Evolutionary conservation across 2,113 vertebrate genomes (phyloP).

Genomic region (Equus przewalskii): DNA sequence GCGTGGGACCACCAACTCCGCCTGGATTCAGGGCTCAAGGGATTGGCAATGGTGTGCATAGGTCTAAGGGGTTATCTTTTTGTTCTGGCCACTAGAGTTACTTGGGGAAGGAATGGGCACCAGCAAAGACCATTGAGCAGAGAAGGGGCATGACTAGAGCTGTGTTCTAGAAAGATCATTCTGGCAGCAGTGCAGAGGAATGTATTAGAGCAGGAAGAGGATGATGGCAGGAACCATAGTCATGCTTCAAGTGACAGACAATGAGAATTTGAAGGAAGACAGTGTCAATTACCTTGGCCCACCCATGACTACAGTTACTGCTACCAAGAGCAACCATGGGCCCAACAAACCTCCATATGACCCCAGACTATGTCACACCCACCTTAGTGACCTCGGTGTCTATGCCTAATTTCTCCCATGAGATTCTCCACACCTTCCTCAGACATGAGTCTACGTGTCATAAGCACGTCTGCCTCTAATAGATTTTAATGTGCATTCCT

Average conservation of each 20-base stretch:
- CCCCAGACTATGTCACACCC: background rate
- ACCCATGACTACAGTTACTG: background rate
- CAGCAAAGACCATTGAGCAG: background rate
- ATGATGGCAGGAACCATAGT: background rate
- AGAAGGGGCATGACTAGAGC: background rate
- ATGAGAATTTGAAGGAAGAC: background rate
- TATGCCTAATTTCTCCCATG: background rate
- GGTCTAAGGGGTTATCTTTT: background rate
- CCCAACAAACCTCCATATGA: background rate
- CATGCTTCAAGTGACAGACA: background rate
- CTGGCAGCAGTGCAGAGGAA: background rate
- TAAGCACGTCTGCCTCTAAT: conserved; percentile 1
- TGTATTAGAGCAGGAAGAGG: background rate
- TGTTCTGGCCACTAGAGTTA: background rate
- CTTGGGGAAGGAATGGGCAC: background rate
- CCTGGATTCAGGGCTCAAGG: background rate
- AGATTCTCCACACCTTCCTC: background rate
- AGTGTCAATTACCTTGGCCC: background rate
- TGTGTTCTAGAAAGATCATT: background rate
- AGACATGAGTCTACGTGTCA: background rate
- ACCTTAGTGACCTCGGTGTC: background rate
- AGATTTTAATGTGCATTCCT: conserved; percentile 39
- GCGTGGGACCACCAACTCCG: background rate
- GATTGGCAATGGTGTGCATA: background rate
- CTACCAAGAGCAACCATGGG: background rate